A percentile compares a stretch with the other conserved stretches of the same genome.
These are phyloP conservation scores for Corythaixoides concolor DNA, from an alignment of 2,113 vertebrate species.

Conservation along the genomic window DNA sequence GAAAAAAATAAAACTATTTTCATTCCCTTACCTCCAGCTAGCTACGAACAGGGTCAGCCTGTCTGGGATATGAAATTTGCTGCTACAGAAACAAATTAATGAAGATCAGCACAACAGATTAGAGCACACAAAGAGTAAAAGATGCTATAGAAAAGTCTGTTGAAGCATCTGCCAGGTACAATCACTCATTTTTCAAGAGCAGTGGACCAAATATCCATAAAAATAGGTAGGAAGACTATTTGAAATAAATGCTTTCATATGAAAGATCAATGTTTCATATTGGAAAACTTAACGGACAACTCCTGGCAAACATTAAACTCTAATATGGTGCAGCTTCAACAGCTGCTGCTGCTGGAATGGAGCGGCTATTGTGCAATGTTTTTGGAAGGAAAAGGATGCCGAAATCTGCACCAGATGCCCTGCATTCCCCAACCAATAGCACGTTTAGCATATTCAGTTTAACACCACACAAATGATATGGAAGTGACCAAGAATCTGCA, in stretches of 20 bases:
- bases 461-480: neutral
- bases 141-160: neutral
- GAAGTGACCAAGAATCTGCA: neutral
- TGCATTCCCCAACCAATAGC: neutral
- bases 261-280: neutral
- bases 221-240: neutral
- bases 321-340: neutral
- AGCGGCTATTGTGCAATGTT: neutral
- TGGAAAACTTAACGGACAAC: neutral
- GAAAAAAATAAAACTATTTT: constrained; percentile 11
- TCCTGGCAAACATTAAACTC: neutral
- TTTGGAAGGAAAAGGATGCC: neutral
- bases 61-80: neutral
- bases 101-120: neutral
- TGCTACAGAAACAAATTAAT: neutral
- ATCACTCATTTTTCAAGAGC: neutral
- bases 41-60: constrained; percentile 1
- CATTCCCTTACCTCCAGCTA: neutral
- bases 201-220: neutral
- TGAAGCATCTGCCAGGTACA: neutral
- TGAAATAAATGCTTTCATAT: neutral
- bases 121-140: neutral
- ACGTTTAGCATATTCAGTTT: neutral
- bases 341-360: neutral
- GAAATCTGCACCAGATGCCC: neutral